Evolutionary conservation across 2,888 invertebrate species (phyloP).

Genomic region (Operophtera brumata): DNA sequence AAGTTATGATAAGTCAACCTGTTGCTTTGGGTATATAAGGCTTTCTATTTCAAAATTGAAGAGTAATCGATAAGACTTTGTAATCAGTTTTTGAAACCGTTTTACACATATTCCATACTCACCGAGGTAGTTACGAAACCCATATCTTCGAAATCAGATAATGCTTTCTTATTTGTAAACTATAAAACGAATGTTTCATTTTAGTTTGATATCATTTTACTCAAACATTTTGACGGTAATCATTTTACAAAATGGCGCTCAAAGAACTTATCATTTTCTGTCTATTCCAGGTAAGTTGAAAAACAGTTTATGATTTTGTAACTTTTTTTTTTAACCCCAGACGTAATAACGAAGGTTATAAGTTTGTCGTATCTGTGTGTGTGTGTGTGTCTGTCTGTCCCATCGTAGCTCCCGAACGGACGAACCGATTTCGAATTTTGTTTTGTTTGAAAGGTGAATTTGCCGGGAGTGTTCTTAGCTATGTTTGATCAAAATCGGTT

Average conservation of each 20-base stretch:
- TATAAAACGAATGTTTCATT: constrained; percentile 13
- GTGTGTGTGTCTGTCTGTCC: no score
- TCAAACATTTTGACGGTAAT: background rate
- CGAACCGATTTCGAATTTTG: no score
- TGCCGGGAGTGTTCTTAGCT: no score
- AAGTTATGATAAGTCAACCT: background rate
- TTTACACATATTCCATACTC: background rate
- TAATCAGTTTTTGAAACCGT: constrained; percentile 14
- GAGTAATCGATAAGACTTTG: background rate
- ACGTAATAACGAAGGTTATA: no score
- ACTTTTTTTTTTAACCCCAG: background rate
- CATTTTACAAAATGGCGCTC: background rate
- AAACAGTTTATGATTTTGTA: no score
- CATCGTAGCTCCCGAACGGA: no score
- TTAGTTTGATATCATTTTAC: constrained; percentile 5
- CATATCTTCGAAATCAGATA: constrained; percentile 10
- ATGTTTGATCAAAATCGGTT: no score
- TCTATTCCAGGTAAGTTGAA: constrained; percentile 6
- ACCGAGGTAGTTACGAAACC: background rate
- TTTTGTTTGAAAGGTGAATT: no score
- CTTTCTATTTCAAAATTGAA: constrained; percentile 10
- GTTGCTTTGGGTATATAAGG: constrained; percentile 1
- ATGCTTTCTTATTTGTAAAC: constrained; percentile 1
- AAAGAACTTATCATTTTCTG: background rate
- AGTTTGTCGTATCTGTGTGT: no score